Conservation (phyloP, 2,113 vertebrate genomes). For the Stegostoma tigrinum region DNA sequence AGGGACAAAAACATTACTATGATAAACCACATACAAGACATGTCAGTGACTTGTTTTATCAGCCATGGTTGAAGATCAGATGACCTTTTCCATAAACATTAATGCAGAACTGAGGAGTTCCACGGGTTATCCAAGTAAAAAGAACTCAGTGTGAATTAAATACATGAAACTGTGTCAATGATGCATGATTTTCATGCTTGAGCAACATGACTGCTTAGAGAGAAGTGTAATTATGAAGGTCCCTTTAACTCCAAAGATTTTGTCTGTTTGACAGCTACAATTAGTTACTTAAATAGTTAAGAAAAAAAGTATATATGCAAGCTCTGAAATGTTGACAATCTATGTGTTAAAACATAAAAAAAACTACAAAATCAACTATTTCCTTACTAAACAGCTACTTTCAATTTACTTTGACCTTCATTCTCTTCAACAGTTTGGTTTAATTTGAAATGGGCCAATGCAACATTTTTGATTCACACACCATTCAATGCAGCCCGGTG, state of each 20-base stretch:
- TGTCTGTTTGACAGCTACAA: constrained; percentile 17
- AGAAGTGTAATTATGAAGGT: background rate
- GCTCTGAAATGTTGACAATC: background rate
- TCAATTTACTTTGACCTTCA: background rate
- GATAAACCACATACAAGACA: background rate
- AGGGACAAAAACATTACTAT: too few relatives aligned
- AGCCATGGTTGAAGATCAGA: background rate
- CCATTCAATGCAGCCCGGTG: background rate
- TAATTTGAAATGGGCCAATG: background rate
- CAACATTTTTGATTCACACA: background rate
- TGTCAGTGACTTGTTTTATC: background rate
- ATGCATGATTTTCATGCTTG: background rate
- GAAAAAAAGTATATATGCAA: background rate
- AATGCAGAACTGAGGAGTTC: background rate
- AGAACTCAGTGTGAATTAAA: background rate
- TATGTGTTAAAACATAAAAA: background rate
- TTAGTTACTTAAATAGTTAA: background rate
- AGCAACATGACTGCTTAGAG: background rate
- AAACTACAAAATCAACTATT: background rate
- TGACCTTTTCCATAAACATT: background rate
- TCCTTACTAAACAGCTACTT: background rate
- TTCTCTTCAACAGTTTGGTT: background rate
- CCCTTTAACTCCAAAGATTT: background rate
- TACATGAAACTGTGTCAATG: background rate
- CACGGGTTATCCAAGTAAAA: background rate